phyloP scores from a whole-genome alignment of 2,888 invertebrate genomes.

The Drosophila suboccidentalis region DNA sequence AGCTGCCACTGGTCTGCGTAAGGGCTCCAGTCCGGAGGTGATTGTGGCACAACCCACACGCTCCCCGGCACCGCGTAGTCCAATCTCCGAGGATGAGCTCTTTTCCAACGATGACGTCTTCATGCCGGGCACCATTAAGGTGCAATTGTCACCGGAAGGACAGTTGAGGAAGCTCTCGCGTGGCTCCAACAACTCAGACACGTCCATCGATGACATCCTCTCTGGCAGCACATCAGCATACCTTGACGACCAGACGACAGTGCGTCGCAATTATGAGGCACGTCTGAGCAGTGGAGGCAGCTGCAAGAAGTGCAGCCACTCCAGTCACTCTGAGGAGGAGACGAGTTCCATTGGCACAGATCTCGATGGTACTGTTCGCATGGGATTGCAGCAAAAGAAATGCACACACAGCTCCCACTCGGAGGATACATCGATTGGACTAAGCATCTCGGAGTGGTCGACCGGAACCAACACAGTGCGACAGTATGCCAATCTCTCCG shows the following conservation, averaged over 20 bases:
- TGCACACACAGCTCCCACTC: conserved; percentile 94
- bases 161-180: conserved; percentile 83
- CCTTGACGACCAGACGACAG: conserved; percentile 87
- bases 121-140: conserved; percentile 87
- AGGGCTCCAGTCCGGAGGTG: conserved; percentile 85
- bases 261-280: conserved; percentile 85
- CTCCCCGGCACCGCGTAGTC: conserved; percentile 88
- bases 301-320: conserved; percentile 89
- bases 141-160: conserved; percentile 87
- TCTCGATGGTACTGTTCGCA: conserved; percentile 92
- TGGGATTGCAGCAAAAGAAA: conserved; percentile 92
- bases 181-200: conserved; percentile 89
- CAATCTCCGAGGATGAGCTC: conserved; percentile 88
- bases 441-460: conserved; percentile 95
- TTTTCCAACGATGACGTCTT: conserved; percentile 88
- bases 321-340: conserved; percentile 91
- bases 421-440: conserved; percentile 94
- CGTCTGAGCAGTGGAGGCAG: conserved; percentile 87
- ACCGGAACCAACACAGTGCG: conserved; percentile 94
- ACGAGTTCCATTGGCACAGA: conserved; percentile 92
- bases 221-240: conserved; percentile 86
- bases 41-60: conserved; percentile 88
- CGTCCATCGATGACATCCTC: conserved; percentile 88
- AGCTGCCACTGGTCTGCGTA: conserved; percentile 60
- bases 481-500: conserved; percentile 91